Conservation (phyloP, 2,888 invertebrate species). For the Ophioninae sp. region DNA sequence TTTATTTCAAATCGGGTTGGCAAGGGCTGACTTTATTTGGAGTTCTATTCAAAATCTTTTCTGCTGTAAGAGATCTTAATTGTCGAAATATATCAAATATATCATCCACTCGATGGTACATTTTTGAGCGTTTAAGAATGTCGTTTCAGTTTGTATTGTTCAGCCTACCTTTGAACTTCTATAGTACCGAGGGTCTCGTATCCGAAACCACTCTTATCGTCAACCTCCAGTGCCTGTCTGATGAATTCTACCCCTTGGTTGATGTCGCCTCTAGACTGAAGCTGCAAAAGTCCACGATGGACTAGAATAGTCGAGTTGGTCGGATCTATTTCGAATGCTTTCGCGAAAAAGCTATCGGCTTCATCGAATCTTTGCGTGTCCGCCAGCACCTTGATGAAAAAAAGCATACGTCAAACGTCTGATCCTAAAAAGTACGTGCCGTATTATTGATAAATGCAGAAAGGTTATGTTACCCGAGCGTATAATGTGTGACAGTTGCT, state of each 20-base stretch:
- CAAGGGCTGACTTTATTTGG: no score
- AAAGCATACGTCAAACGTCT: background rate
- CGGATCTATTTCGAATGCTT: conserved; percentile 91
- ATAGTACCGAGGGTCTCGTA: conserved; percentile 97
- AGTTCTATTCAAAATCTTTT: no score
- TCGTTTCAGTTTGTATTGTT: background rate
- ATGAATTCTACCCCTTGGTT: conserved; percentile 90
- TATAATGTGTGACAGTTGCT: conserved; percentile 94
- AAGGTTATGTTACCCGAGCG: conserved; percentile 86
- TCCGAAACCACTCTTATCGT: conserved; percentile 96
- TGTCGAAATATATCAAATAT: no score
- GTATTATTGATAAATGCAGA: background rate
- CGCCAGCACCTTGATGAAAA: conserved; percentile 84
- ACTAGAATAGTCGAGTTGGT: conserved; percentile 93
- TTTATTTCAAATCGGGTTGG: no score
- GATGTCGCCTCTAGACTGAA: conserved; percentile 93
- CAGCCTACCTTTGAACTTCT: conserved; percentile 89
- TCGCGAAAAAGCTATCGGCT: conserved; percentile 91
- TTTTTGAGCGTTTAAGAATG: background rate
- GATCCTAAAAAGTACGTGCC: background rate
- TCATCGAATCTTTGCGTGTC: conserved; percentile 92
- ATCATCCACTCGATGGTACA: no score
- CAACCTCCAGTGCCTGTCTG: conserved; percentile 91
- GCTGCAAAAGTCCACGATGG: conserved; percentile 91
- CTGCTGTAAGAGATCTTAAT: no score